Conservation (phyloP, 2,888 invertebrate genomes). For the Agrenia bidenticulata region DNA sequence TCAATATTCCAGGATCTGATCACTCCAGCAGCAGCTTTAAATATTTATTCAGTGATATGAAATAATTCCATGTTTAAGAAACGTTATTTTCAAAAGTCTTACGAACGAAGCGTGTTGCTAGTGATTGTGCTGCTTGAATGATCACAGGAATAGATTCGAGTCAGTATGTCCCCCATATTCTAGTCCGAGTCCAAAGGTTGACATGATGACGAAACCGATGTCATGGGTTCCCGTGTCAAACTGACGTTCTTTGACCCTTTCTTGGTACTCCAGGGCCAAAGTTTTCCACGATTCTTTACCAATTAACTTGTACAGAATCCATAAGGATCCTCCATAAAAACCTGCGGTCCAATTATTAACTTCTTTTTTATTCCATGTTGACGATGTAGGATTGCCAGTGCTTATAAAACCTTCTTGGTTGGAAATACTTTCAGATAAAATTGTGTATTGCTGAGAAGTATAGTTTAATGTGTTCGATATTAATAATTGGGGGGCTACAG, state of each 20-base stretch:
- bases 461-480: background rate
- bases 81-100: slow-evolving; percentile 26
- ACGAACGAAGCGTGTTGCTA: slow-evolving; percentile 46
- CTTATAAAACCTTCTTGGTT: slow-evolving; percentile 8
- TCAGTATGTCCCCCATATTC: slow-evolving; percentile 1
- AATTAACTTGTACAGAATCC: slow-evolving; percentile 48
- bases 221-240: slow-evolving; percentile 49
- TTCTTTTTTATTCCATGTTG: slow-evolving; percentile 26
- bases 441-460: slow-evolving; percentile 13
- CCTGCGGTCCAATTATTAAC: slow-evolving; percentile 46
- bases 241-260: slow-evolving; percentile 36
- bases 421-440: slow-evolving; percentile 1
- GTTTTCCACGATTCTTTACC: slow-evolving; percentile 36
- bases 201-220: slow-evolving; percentile 52
- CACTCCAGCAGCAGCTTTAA: slow-evolving; percentile 38
- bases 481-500: no score
- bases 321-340: slow-evolving; percentile 49
- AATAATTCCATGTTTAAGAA: no score
- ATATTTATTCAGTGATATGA: slow-evolving; percentile 28
- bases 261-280: slow-evolving; percentile 41
- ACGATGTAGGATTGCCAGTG: slow-evolving; percentile 29
- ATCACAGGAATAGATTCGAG: slow-evolving; percentile 32
- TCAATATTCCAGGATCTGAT: slow-evolving; percentile 48
- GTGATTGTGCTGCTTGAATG: slow-evolving; percentile 43
- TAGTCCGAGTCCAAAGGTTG: slow-evolving; percentile 47